Evolutionary conservation across 2,113 vertebrate genomes (phyloP).

Genomic region (Ploceus nigricollis): DNA sequence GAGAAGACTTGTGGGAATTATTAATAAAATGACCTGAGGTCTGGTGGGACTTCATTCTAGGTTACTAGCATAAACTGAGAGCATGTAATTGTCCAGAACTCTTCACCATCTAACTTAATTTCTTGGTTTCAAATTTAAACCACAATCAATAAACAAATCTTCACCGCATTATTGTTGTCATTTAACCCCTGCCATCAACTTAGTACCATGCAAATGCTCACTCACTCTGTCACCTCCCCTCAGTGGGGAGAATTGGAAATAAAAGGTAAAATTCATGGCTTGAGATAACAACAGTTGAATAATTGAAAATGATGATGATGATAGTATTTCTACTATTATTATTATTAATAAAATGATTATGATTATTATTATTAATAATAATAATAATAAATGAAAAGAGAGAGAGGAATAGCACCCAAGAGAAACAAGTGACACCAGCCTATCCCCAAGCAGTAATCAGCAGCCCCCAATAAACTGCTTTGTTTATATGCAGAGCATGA

Average conservation of each 20-base stretch:
- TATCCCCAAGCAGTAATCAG: neutral
- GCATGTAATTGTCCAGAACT: neutral
- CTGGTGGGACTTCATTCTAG: neutral
- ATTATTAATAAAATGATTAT: neutral
- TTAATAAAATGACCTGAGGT: neutral
- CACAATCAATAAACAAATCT: neutral
- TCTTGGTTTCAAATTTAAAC: neutral
- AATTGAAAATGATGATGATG: neutral
- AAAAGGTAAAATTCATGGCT: neutral
- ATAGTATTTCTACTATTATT: neutral
- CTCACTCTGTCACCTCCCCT: neutral
- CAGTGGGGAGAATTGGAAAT: neutral
- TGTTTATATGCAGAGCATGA: neutral
- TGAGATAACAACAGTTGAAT: neutral
- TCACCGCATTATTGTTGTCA: neutral
- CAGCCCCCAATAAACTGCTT: neutral
- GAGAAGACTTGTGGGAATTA: neutral
- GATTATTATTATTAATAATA: neutral
- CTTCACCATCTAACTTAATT: neutral
- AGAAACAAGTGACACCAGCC: neutral
- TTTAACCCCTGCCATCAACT: neutral
- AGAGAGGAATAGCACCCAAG: neutral
- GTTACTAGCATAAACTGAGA: neutral
- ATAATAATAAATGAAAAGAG: neutral
- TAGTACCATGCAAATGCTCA: neutral